These are phyloP conservation scores for Acipenser transmontanus DNA, from an alignment of 2,797 vertebrate species.

Conservation along the genomic window DNA sequence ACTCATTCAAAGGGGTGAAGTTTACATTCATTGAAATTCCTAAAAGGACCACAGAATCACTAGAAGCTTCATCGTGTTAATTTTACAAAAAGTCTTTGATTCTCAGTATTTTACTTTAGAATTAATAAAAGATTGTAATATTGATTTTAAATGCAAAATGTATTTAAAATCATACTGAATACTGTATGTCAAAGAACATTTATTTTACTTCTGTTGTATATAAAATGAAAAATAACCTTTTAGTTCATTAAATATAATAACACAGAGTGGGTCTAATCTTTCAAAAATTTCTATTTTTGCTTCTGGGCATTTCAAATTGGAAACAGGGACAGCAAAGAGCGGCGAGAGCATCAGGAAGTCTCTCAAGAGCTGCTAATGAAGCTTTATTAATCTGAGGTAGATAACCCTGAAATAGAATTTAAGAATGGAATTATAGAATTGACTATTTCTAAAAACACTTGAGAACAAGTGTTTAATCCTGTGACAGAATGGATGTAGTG, in stretches of 20 bases:
- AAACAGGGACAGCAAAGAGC: background rate
- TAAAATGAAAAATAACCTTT: constrained; percentile 7
- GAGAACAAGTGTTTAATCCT: background rate
- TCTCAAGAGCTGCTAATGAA: constrained; percentile 25
- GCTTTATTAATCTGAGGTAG: constrained; percentile 13
- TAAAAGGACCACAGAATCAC: too few species aligned
- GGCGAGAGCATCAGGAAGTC: constrained; percentile 9
- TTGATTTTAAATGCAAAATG: too few species aligned
- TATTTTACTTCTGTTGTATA: background rate
- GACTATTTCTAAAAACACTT: background rate
- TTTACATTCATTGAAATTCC: too few species aligned
- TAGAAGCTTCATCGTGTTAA: too few species aligned
- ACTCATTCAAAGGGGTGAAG: too few species aligned
- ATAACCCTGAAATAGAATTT: constrained; percentile 2
- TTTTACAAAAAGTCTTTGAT: too few species aligned
- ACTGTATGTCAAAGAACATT: background rate
- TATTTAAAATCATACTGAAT: too few species aligned
- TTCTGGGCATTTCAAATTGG: constrained; percentile 4
- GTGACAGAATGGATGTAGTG: background rate
- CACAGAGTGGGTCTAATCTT: background rate
- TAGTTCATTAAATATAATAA: constrained; percentile 10
- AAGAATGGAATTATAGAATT: background rate
- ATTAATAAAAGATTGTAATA: too few species aligned
- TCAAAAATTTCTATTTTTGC: constrained; percentile 2
- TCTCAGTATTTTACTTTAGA: too few species aligned